Evolutionary conservation across 2,888 invertebrate genomes (phyloP).

Genomic region (Zygothrica quintamaculata): DNA sequence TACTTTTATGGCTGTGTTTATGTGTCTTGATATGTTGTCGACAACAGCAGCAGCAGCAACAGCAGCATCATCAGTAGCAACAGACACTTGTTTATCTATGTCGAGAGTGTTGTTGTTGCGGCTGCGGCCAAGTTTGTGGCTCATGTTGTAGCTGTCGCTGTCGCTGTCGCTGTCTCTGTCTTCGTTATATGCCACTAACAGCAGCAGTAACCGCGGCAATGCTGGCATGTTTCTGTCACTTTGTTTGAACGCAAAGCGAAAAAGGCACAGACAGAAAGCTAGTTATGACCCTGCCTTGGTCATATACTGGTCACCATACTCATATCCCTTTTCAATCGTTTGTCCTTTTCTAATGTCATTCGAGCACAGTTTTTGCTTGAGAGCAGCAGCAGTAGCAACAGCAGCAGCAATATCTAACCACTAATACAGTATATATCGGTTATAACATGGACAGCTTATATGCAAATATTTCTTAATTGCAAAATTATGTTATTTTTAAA

Average conservation of each 20-base stretch:
- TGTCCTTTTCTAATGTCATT: slow-evolving; percentile 14
- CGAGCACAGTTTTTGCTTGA: no score
- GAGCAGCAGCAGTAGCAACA: slow-evolving; percentile 30
- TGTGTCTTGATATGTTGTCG: slow-evolving; percentile 64
- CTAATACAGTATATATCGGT: no score
- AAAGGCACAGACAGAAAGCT: slow-evolving; percentile 56
- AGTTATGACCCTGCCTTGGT: slow-evolving; percentile 58
- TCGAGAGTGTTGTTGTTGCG: slow-evolving; percentile 33
- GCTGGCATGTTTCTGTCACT: slow-evolving; percentile 64
- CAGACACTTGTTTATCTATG: slow-evolving; percentile 65
- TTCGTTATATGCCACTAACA: slow-evolving; percentile 41
- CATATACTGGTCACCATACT: slow-evolving; percentile 28
- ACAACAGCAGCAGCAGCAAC: slow-evolving; percentile 37
- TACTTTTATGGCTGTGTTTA: slow-evolving; percentile 71
- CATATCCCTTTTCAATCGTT: no score
- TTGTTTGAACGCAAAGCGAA: slow-evolving; percentile 50
- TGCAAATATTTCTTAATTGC: no score
- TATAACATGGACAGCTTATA: no score
- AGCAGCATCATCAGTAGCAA: slow-evolving; percentile 18
- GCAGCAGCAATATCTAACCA: slow-evolving; percentile 34
- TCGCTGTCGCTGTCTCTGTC: slow-evolving; percentile 22
- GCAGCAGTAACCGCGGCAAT: slow-evolving; percentile 18
- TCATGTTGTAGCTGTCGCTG: not conserved
- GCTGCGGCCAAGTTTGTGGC: not conserved
- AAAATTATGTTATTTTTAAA: no score